Evolutionary conservation across 2,888 invertebrate genomes (phyloP), one percentile per base, ranked within the genome.

Genomic region (Serrognathus titanus): DNA sequence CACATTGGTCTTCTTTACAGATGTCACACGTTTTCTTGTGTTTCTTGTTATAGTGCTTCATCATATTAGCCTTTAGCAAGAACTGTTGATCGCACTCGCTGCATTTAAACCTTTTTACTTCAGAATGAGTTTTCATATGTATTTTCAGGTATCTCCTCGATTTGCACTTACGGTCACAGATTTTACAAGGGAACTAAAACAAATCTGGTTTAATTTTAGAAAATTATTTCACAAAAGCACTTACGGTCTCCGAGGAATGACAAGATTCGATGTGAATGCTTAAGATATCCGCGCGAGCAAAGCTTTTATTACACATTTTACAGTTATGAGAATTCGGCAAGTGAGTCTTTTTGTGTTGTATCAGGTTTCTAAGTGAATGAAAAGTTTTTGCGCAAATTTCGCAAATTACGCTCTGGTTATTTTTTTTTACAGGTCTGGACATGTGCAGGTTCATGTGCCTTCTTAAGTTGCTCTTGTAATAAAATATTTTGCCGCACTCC

Each of bases 301-400:
- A 71, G 39, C 60, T 68, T 45, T 69, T 71, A 35, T 63, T 57
- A 53, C 71, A 71, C 43, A 63, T 53, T 46, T 58, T 53, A 53
- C 71, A 71, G 7, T 37, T 6, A 40, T 57, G 63, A 31, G 58
- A 39, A 3, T 37, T 52, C 37, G 68, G 66, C 63, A 66, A 66
- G 63, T 77, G 75, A 1, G 73, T 70, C 56, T 72, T 71, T 61
- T 78, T 71, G 65, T 83, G 84, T 36, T 78, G 75, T 55, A 76
- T 77, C 13, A 81, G 68, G 55, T 77, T 79, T 59, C 77, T 74
- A 2, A 66, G 66, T 48, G 73, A 77, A 16, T 73, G 72, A 62
- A 78, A 80, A 6, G 70, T 65, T 56, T 77, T 75, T 1, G 81
- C 81, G 68, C 82, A 82, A 13, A 76, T 69, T 54, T 80, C 76